phyloP scores from a whole-genome alignment of 1,140 invertebrate genomes.

The Sycophaga agraensis region DNA sequence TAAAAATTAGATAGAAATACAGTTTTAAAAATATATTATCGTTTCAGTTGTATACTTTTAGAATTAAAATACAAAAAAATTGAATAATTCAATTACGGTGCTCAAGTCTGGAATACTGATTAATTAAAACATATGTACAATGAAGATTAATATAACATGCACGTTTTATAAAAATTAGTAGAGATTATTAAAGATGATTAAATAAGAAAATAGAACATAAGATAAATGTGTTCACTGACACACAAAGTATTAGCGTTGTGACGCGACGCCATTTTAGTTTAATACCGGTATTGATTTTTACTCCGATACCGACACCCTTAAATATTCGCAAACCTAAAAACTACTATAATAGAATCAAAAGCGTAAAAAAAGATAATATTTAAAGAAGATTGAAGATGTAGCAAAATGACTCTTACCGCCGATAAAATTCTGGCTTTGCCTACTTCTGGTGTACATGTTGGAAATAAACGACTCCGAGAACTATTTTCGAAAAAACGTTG shows the following conservation, averaged over 20 bases:
- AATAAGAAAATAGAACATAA: too few relatives aligned
- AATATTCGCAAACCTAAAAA: not conserved
- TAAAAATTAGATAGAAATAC: too few relatives aligned
- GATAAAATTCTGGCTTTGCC: constrained; percentile 40
- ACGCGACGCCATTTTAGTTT: constrained; percentile 18
- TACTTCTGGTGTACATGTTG: constrained; percentile 42
- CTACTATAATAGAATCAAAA: not conserved
- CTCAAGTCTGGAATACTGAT: too few relatives aligned
- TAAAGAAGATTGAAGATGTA: not conserved
- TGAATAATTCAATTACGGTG: too few relatives aligned
- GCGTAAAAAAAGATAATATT: not conserved
- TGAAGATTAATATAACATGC: not conserved
- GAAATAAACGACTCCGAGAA: too few relatives aligned
- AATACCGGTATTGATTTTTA: constrained; percentile 26
- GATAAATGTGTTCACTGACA: too few relatives aligned
- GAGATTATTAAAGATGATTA: too few relatives aligned
- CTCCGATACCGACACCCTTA: too few relatives aligned
- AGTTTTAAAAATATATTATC: not conserved
- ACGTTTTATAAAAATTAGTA: too few relatives aligned
- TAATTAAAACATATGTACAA: not conserved
- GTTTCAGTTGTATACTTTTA: not conserved
- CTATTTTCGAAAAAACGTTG: too few relatives aligned
- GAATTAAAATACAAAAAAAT: too few relatives aligned
- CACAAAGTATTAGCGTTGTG: constrained; percentile 17
- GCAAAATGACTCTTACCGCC: constrained; percentile 34